phyloP scores from a whole-genome alignment of 2,113 vertebrate species.

The Coregonus clupeaformis region DNA sequence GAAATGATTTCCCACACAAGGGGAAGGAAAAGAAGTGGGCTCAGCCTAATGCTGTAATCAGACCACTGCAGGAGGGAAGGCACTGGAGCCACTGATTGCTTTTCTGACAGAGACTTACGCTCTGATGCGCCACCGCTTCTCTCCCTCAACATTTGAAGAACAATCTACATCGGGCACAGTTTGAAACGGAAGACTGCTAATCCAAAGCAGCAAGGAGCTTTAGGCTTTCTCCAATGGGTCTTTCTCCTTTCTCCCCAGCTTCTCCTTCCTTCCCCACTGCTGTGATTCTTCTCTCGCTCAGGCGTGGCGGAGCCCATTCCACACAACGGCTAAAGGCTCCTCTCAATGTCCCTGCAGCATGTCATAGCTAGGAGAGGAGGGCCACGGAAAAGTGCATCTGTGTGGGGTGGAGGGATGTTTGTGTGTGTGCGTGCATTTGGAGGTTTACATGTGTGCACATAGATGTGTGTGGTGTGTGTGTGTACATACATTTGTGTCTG shows the following conservation, averaged over 20 bases:
- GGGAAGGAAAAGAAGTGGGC: constrained; percentile 49
- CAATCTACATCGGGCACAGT: constrained; percentile 49
- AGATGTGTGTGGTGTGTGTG: not conserved
- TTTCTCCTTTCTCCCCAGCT: not conserved
- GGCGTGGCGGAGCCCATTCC: not conserved
- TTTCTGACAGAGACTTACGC: constrained; percentile 52
- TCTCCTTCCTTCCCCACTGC: not conserved
- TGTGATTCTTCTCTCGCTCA: not conserved
- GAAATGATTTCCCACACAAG: constrained; percentile 59
- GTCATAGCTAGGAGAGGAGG: not conserved
- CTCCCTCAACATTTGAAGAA: constrained; percentile 39
- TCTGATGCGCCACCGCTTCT: constrained; percentile 27
- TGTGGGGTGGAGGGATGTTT: constrained; percentile 5
- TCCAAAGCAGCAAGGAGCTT: constrained; percentile 33
- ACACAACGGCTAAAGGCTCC: constrained; percentile 2
- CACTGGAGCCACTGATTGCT: constrained; percentile 55
- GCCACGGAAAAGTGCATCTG: not conserved
- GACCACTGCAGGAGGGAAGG: constrained; percentile 51
- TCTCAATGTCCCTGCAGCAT: constrained; percentile 4
- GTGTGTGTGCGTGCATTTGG: constrained; percentile 6
- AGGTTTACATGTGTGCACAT: not conserved
- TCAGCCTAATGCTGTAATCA: constrained; percentile 61
- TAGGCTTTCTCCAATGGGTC: not conserved
- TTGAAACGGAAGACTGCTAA: constrained; percentile 45
- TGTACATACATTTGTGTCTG: constrained; percentile 7